phyloP scores from a whole-genome alignment of 1,140 invertebrate species.

The Euschistus heros region DNA sequence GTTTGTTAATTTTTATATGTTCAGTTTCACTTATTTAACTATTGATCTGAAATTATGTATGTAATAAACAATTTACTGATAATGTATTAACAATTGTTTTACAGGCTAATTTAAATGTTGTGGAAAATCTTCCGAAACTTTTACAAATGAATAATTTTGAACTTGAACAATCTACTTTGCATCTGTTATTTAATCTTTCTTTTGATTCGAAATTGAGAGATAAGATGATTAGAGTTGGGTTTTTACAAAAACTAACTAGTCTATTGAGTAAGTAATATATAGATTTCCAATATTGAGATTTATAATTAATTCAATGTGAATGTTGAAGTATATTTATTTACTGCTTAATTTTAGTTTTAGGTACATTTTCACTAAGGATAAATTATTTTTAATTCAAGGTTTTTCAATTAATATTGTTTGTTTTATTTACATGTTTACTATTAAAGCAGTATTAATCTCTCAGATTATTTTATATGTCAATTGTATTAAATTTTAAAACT shows the following conservation, averaged over 20 bases:
- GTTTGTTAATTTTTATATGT: not conserved
- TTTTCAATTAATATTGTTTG: too few species aligned
- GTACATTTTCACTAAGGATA: too few species aligned
- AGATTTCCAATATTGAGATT: too few species aligned
- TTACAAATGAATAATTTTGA: constrained; percentile 63
- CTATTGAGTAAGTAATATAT: constrained; percentile 60
- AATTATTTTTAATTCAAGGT: too few species aligned
- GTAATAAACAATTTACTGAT: not conserved
- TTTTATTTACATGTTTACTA: too few species aligned
- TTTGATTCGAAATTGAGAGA: constrained; percentile 80
- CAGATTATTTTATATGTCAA: too few species aligned
- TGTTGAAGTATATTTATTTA: too few species aligned
- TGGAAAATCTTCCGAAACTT: constrained; percentile 62
- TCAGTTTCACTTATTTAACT: not conserved
- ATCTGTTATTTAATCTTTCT: constrained; percentile 91
- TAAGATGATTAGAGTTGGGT: constrained; percentile 80
- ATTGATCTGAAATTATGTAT: not conserved
- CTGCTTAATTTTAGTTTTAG: too few species aligned
- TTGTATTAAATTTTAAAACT: too few species aligned
- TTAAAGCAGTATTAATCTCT: too few species aligned
- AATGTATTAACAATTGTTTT: constrained; percentile 20
- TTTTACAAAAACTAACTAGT: constrained; percentile 80
- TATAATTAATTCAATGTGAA: too few species aligned
- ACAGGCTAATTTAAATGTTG: constrained; percentile 51
- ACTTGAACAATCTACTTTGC: constrained; percentile 75